Conservation (phyloP, 2,888 invertebrate genomes). For the Petrophora chlorosata region DNA sequence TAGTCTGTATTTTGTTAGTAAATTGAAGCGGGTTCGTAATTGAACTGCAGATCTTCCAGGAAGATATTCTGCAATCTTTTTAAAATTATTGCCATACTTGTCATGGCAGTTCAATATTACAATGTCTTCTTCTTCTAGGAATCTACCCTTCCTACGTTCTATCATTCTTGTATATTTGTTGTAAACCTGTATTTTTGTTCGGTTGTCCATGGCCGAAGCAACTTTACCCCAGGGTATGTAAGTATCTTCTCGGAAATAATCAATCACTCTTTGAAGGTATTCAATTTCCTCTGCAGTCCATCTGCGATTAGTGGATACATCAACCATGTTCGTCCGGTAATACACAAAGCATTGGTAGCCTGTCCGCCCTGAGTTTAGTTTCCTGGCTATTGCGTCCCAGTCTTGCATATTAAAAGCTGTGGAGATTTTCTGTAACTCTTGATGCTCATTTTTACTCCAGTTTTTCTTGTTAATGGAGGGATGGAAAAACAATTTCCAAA, state of each 20-base stretch:
- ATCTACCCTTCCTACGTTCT: conserved; percentile 84
- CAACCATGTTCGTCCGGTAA: conserved; percentile 80
- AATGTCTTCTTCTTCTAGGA: conserved; percentile 87
- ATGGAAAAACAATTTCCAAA: conserved; percentile 89
- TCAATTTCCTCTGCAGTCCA: conserved; percentile 89
- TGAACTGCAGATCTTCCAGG: conserved; percentile 86
- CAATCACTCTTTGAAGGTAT: conserved; percentile 84
- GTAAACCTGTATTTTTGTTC: conserved; percentile 87
- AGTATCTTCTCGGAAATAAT: conserved; percentile 85
- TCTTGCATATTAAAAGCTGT: conserved; percentile 75
- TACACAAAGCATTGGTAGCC: conserved; percentile 89
- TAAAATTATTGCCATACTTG: conserved; percentile 85
- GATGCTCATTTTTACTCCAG: conserved; percentile 63
- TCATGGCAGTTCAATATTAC: conserved; percentile 84
- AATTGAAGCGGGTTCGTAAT: conserved; percentile 83
- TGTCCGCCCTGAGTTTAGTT: conserved; percentile 83
- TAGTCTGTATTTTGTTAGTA: conserved; percentile 66
- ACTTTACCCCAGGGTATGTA: conserved; percentile 90
- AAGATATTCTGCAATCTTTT: conserved; percentile 82
- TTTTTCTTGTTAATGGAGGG: conserved; percentile 84
- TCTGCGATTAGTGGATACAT: conserved; percentile 56
- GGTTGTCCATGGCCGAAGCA: conserved; percentile 83
- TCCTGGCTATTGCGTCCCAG: conserved; percentile 86
- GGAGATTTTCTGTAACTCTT: conserved; percentile 53
- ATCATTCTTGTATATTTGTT: conserved; percentile 74